Base-by-base conservation (phyloP, 2,888 invertebrate species). In the Yponomeuta sedellus region DNA sequence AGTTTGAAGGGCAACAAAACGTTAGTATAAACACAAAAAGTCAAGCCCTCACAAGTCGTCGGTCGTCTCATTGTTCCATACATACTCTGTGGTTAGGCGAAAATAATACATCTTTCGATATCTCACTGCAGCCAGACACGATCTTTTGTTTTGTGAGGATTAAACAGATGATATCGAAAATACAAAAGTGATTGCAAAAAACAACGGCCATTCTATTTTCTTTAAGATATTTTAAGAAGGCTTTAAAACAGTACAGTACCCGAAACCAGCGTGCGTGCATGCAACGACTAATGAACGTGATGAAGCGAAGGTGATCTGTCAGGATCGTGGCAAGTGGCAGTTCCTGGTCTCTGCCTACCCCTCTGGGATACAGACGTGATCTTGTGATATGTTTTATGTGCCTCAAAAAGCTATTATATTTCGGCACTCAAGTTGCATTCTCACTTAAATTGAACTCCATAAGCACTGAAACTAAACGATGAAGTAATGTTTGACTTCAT, bases 11-110 rank as follows among this genome's bases (percentile, higher is more conserved):
- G 72, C 75, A 77, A 76, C 73, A 78, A 79, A 79, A 76, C 74
- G 74, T 66, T 70, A 73, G 71, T 63, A 69, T 67, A 75, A 82
- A 86, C 77, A 83, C 82, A 86, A 86, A 86, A 85, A 68, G 66
- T 52, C 67, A 61, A 63, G 82, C 74, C 81, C 81, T 75, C 82
- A 82, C 83, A 83, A 80, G 81, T 75, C 77, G 82, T 34, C 69
- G 69, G 66, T 68, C 71, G 75, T 57, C 62, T 65, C 76, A 81
- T 81, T 82, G 82, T 82, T 71, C 68, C 67, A 12, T 40, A 59
- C 58, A 40, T 64, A 66, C 64, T 44, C 65, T 61, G 65, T 67
- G 67, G 40, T 67, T 67, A 67, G 67, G 65, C 58, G 52, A 67
- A 67, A 67, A 67, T 52, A 52, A 52, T 59, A 58, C 44, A 20